phyloP scores from a whole-genome alignment of 2,888 invertebrate species.

The Tetropium fuscum region DNA sequence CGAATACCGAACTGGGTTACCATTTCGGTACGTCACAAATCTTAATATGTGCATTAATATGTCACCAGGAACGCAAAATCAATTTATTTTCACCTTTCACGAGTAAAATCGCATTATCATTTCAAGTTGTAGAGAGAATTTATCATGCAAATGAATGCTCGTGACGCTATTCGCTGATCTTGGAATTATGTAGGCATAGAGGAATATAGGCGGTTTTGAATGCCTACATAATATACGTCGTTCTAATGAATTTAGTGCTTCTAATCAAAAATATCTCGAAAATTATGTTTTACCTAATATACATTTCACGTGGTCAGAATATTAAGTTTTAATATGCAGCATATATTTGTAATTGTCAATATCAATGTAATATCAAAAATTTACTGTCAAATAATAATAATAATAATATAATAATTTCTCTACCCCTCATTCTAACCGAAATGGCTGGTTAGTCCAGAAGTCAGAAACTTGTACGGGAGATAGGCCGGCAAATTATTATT shows the following conservation, averaged over 20 bases:
- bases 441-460: too few species aligned
- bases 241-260: conserved; percentile 51
- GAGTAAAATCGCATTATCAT: conserved; percentile 64
- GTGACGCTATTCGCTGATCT: conserved; percentile 54
- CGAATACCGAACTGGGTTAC: conserved; percentile 52
- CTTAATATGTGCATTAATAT: conserved; percentile 67
- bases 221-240: conserved; percentile 46
- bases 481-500: too few species aligned
- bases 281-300: too few species aligned
- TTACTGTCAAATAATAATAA: too few species aligned
- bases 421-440: too few species aligned
- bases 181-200: conserved; percentile 47
- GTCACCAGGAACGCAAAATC: conserved; percentile 66
- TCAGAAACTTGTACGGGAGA: too few species aligned
- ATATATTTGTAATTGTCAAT: too few species aligned
- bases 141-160: conserved; percentile 65
- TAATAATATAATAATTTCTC: too few species aligned
- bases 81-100: conserved; percentile 66
- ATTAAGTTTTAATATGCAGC: too few species aligned
- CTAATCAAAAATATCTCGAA: conserved; percentile 28
- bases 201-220: conserved; percentile 44
- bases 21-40: conserved; percentile 57
- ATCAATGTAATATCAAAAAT: too few species aligned
- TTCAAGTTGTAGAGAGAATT: conserved; percentile 61
- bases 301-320: too few species aligned